Evolutionary conservation across 1,140 invertebrate genomes (phyloP), one percentile per base, ranked within the genome.

Genomic region (Ditylenchus dipsaci): DNA sequence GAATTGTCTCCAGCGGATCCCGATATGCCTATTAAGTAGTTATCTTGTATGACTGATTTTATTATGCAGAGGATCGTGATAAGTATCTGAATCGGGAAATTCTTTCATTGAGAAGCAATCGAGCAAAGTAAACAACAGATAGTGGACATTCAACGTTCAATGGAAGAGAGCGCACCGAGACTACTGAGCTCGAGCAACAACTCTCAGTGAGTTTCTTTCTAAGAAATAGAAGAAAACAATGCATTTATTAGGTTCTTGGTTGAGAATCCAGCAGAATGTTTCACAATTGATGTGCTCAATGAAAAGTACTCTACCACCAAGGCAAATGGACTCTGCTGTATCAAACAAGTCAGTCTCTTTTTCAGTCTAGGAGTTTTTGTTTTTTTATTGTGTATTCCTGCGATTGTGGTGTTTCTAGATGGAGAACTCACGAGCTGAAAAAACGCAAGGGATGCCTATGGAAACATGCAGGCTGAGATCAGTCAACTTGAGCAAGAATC

Each of bases 41-140:
- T n/a, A n/a, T n/a, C n/a, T n/a, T n/a, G n/a, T n/a, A n/a, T n/a
- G n/a, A n/a, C n/a, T n/a, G n/a, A n/a, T n/a, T n/a, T n/a, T n/a
- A n/a, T n/a, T n/a, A n/a, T n/a, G n/a, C 13, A 97, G 82, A 90
- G 93, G 83, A 93, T 92, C 79, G 94, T 97, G 84, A 86, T 97
- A 38, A 30, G 19, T 59, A 74, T 38, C 73, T 84, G 81, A 61
- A 83, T 78, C 7, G 67, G 83, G 86, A 87, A 65, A 86, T 88
- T 69, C 81, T 69, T 87, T 87, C 69, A 87, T 87, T 72, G 83
- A 63, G 19, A 33, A 49, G 9, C 60, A 70, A 67, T 69, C n/a
- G 47, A 58, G 23, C 72, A 79, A 38, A 72, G 61, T 29, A 45
- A 82, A 29, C 45, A 62, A 0, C 67, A 71, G 59, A 71, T 80